Base-by-base conservation (phyloP, 2,888 invertebrate species). In the Latrodectus hesperus region DNA sequence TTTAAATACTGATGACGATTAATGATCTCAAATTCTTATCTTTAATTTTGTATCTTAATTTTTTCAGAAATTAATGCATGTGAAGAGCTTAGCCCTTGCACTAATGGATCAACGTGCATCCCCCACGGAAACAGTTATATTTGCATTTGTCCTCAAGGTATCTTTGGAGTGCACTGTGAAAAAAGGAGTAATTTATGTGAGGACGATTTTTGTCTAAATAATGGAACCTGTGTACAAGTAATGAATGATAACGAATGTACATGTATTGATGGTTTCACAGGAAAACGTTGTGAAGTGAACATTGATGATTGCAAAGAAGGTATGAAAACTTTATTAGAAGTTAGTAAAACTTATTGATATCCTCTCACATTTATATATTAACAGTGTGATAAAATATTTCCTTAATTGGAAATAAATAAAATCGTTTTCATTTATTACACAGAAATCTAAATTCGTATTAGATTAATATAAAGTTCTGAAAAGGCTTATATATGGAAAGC, bases 91-190 rank as follows among this genome's bases (percentile, higher is more conserved):
- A 75, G 95, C 90, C 98, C 98, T 52, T 98, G 98, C 92, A 93
- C 97, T 0, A 93, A 98, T 55, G 96, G 96, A 0, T 95, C 98
- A 1, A 96, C 96, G 90, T 98, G 98, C 92, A 97, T 97, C 0
- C 99, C 99, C 92, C 38, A 12, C 53, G 93, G 98, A 90, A 96
- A 96, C 89, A 98, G 98, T 92, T 99, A 98, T 92, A 95, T 94
- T 90, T 99, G 99, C 91, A 93, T 95, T 9, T 99, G 99, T 92
- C 97, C 98, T 9, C 52, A 53, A 53, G 89, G 89, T 5, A 14
- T 64, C 11, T 26, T 55, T 11, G 89, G 89, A 71, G 74, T 67
- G 53, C 49, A 86, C 12, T 89, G 89, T 64, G 85, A 89, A 65
- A 65, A 76, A 8, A 79, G 70, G 26, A 38, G 75, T 10, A 67